phyloP scores from a whole-genome alignment of 2,888 invertebrate species.

The Ferrisia virgata region DNA sequence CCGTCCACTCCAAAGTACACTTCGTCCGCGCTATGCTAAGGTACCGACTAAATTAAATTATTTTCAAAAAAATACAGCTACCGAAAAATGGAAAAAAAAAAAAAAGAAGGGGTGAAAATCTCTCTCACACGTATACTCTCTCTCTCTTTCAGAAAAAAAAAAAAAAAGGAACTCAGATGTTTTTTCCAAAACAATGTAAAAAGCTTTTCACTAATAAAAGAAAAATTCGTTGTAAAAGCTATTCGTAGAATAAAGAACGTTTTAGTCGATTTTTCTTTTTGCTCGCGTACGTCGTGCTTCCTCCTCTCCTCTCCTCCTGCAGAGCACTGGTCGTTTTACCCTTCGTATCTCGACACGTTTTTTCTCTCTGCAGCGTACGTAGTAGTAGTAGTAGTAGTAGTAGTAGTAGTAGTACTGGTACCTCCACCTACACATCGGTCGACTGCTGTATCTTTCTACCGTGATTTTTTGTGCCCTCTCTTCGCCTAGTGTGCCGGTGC shows the following conservation, averaged over 20 bases:
- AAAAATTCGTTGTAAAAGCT: slow-evolving; percentile 40
- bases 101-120: neutral
- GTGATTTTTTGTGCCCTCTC: slow-evolving; percentile 39
- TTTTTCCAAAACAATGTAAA: slow-evolving; percentile 38
- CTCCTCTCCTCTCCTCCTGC: slow-evolving; percentile 21
- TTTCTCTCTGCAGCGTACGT: slow-evolving; percentile 18
- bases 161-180: slow-evolving; percentile 22
- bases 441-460: slow-evolving; percentile 30
- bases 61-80: slow-evolving; percentile 4
- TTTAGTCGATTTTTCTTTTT: slow-evolving; percentile 31
- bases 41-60: slow-evolving; percentile 12
- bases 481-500: neutral
- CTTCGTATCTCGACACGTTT: neutral
- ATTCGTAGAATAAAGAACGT: slow-evolving; percentile 39
- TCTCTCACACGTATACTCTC: too few relatives aligned
- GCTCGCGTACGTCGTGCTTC: neutral
- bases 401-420: too few relatives aligned
- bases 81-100: neutral
- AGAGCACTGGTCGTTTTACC: slow-evolving; percentile 32
- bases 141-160: neutral
- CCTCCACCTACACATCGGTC: too few relatives aligned
- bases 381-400: too few relatives aligned
- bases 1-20: neutral
- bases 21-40: neutral
- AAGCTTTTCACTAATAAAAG: slow-evolving; percentile 38